Evolutionary conservation across 1,140 invertebrate genomes (phyloP), one percentile per base, ranked within the genome.

Genomic region (Matsumurasca onukii): DNA sequence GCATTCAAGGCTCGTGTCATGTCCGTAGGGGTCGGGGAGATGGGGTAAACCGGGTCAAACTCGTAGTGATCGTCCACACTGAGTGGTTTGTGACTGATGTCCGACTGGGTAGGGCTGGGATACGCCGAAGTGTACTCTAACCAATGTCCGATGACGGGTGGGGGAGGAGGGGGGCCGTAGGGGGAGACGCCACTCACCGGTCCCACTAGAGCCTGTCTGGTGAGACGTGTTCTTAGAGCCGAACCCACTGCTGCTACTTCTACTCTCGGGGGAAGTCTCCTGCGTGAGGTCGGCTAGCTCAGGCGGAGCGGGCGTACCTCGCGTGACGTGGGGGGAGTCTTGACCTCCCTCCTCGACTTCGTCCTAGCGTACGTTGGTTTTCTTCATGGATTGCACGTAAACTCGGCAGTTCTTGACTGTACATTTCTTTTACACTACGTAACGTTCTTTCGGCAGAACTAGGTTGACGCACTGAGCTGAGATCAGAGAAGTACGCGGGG

Each of bases 21-120:
- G 0, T 88, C 88, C 20, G 88, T 88, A 1, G 88, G 87, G 29
- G 87, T 88, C n/a, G 91, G 89, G 12, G 91, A 89, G 24, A 90
- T 90, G 39, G 86, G 86, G 9, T 86, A 86, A 0, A 86, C 85
- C 17, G 88, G 88, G 79, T 96, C 93, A 82, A 96, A 97, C 80
- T 97, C 95, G 80, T 97, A 98, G 78, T 97, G 95, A 55, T 93
- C 94, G 79, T 97, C 95, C 48, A 95, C 94, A 74, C 93, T 95
- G 88, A 65, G 90, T 87, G 79, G 74, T 27, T 73, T 70, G 29
- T 72, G 71, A 66, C 69, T 71, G 12, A 68, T 69, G 48, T 82
- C 83, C 25, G 78, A 84, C 29, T 82, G 80, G 13, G 82, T 82
- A 17, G 84, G 83, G 15, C 83, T 80, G 3, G 75, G 71, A 62